Evolutionary conservation across 2,113 vertebrate genomes (phyloP), one percentile per base, ranked within the genome.

Genomic region (Cyprinodon variegatus): DNA sequence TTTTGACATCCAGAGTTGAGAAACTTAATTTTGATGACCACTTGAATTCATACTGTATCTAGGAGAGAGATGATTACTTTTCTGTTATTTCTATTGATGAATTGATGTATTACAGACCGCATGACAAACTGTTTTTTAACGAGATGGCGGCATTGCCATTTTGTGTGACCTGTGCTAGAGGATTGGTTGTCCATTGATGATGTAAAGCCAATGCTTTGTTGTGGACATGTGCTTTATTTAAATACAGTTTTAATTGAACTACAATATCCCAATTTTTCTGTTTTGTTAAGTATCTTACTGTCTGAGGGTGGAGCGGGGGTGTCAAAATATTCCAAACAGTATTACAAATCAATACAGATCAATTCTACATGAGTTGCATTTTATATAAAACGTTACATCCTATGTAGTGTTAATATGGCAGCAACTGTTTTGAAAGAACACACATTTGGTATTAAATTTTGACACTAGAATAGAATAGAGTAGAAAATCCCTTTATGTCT

Each of bases 11-110:
- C 29, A 60, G 22, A 65, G 71, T 79, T 4, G 70, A 79, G 8
- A 69, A 46, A n/a, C n/a, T 79, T 63, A 45, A 59, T 73, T 79
- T 73, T 79, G 65, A 79, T 38, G 37, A 70, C 9, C 65, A 69
- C 12, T 64, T 65, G 0, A 63, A 36, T 65, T 57, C 65, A 43
- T 63, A 73, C 22, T 79, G 59, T 63, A 1, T 68, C 1, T 1
- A 57, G 0, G 70, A 79, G 65, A 73, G 65, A 43, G 22, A 45
- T 11, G 43, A 70, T 60, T 70, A 15, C 63, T 73, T 63, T 59
- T 57, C 64, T 68, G 39, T 79, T 61, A 7, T 70, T 64, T 1
- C 61, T 15, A 1, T 76, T 22, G 40, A 76, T 6, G 59, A 69
- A 11, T 20, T 76, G 74, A 53, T 69, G 43, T 77, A 77, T 70